phyloP scores from a whole-genome alignment of 2,888 invertebrate genomes.

The Drosophila tanythrix region DNA sequence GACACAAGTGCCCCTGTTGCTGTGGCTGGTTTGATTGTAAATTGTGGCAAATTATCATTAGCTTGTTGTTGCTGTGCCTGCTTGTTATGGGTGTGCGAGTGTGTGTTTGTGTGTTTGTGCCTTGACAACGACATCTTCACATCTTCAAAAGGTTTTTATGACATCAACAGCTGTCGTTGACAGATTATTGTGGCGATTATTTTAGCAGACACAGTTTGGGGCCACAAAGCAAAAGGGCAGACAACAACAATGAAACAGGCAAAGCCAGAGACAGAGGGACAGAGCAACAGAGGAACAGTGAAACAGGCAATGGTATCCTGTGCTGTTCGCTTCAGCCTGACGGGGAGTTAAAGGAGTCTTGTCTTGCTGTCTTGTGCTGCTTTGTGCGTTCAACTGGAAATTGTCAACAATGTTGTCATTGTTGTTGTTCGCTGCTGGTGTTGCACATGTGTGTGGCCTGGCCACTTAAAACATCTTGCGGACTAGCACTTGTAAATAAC shows the following conservation, averaged over 20 bases:
- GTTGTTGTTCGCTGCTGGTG: slow-evolving; percentile 46
- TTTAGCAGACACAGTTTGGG: slow-evolving; percentile 66
- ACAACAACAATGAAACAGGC: slow-evolving; percentile 27
- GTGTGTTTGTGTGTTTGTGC: slow-evolving; percentile 34
- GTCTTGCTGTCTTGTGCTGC: slow-evolving; percentile 42
- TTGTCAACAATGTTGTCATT: slow-evolving; percentile 75
- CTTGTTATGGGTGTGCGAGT: slow-evolving; percentile 20
- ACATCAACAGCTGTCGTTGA: slow-evolving; percentile 85
- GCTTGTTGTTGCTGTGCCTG: slow-evolving; percentile 49
- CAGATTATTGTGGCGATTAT: slow-evolving; percentile 85
- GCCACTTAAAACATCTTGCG: slow-evolving; percentile 59
- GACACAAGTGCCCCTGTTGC: slow-evolving; percentile 32
- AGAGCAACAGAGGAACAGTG: neutral
- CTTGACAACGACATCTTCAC: slow-evolving; percentile 67
- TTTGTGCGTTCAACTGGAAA: slow-evolving; percentile 77
- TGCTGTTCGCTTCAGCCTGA: slow-evolving; percentile 12
- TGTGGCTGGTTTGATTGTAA: slow-evolving; percentile 68
- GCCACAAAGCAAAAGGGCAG: slow-evolving; percentile 52
- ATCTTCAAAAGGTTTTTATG: slow-evolving; percentile 83
- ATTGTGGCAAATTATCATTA: slow-evolving; percentile 82
- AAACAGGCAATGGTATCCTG: slow-evolving; percentile 10
- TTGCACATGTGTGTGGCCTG: slow-evolving; percentile 37
- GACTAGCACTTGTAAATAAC: slow-evolving; percentile 58
- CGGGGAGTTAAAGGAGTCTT: slow-evolving; percentile 17
- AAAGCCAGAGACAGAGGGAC: slow-evolving; percentile 7